Base-by-base conservation (phyloP, 35 echinoderm and acorn worm species). In the Heliocidaris tuberculata region DNA sequence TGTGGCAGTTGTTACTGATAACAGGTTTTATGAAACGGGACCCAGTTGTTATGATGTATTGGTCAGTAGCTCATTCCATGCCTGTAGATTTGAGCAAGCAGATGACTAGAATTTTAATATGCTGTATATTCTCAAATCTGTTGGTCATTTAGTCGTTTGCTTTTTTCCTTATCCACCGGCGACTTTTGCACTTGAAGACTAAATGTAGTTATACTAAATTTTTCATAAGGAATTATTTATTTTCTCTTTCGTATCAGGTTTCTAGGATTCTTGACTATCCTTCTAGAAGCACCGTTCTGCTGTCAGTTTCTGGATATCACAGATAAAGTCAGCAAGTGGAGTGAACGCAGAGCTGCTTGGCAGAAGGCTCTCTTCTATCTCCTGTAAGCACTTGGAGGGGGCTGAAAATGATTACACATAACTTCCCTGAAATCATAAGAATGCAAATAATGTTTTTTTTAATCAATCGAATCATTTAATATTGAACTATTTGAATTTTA, bases 311-410 rank as follows among this genome's bases (percentile, higher is more conserved):
- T 95, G 13, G 94, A 95, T 24, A 31, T 95, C 48, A 87, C 86
- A 21, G 94, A 95, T 47, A 88, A 49, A 49, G 86, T 95, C 49
- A 95, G 71, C 49, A 95, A 95, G 30, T 95, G 94, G 94, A 87
- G 78, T 30, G 94, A 95, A 24, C 10, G 32, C n/a, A 27, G 94
- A 95, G 78, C 94, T 86, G 16, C 78, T 4, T 95, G 94, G 94
- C 94, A 95, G 32, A 95, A 95, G 86, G 94, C 65, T 59, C 32
- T 87, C 32, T 95, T 87, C 21, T 95, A 95, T 88, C 86, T 95
- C 31, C 17, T 95, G 94, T 95, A 54, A 95, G 94, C 88, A 95
- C 3, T 11, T 48, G 9, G 86, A 89, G 13, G 35, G 35, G 35
- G 35, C 35, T 15, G 65, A 19, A 85, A n/a, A n/a, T 85, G 15